Evolutionary conservation across 1,140 invertebrate genomes (phyloP).

Genomic region (Mesaphorura yosii): DNA sequence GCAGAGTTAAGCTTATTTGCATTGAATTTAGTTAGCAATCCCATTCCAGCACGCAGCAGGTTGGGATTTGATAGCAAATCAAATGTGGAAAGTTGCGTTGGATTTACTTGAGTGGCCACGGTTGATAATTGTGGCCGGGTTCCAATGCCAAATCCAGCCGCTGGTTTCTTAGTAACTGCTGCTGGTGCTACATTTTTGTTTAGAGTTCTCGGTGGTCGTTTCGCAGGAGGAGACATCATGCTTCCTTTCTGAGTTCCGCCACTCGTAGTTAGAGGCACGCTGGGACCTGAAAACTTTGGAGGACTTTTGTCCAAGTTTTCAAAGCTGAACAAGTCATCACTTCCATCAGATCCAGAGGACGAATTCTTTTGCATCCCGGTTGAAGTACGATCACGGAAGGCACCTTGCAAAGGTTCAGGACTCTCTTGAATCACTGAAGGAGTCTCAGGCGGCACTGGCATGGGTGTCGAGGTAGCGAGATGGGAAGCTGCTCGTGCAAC

Average conservation of each 20-base stretch:
- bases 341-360: no score
- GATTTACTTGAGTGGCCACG: not conserved
- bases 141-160: not conserved
- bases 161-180: not conserved
- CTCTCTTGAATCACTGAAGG: no score
- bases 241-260: not conserved
- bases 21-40: slow-evolving; percentile 4
- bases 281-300: no score
- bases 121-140: no score
- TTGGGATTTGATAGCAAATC: slow-evolving; percentile 8
- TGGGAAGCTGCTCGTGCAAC: no score
- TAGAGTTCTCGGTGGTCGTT: slow-evolving; percentile 10
- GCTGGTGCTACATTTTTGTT: not conserved
- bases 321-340: no score
- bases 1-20: slow-evolving; percentile 1
- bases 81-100: slow-evolving; percentile 4
- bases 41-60: slow-evolving; percentile 14
- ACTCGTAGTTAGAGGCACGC: slow-evolving; percentile 3
- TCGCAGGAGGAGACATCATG: slow-evolving; percentile 5
- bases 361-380: no score
- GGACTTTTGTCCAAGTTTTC: no score
- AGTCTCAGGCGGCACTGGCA: no score
- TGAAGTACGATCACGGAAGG: no score
- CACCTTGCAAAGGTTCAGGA: no score
- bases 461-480: no score